These are phyloP conservation scores for Caranx ignobilis DNA, from an alignment of 2,113 vertebrate genomes.

Conservation along the genomic window DNA sequence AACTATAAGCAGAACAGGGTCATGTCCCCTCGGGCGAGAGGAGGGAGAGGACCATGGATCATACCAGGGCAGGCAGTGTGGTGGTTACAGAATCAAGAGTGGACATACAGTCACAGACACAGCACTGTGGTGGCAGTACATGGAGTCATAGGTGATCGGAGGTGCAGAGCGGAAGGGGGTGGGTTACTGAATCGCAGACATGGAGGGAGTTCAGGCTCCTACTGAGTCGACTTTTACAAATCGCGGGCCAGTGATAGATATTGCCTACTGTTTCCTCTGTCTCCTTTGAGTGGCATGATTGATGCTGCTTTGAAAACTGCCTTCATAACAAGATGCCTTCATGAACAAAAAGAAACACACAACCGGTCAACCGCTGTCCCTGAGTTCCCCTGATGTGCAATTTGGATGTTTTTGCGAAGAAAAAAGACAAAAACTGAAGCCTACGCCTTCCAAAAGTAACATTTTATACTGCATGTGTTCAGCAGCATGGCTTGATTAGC, in stretches of 20 bases:
- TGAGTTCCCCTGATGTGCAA: neutral
- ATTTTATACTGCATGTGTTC: conserved; percentile 6
- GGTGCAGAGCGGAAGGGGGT: conserved; percentile 50
- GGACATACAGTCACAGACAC: conserved; percentile 71
- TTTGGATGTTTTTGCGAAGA: neutral
- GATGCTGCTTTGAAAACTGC: conserved; percentile 59
- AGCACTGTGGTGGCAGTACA: conserved; percentile 63
- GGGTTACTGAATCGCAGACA: conserved; percentile 47
- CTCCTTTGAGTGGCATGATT: conserved; percentile 39
- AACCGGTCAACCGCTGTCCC: neutral
- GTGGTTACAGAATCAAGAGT: conserved; percentile 64
- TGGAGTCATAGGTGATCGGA: conserved; percentile 47
- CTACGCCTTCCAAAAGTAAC: neutral
- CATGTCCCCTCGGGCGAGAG: conserved; percentile 58
- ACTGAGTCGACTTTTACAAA: conserved; percentile 26
- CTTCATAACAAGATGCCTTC: conserved; percentile 60
- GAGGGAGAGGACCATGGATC: conserved; percentile 64
- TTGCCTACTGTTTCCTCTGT: conserved; percentile 48
- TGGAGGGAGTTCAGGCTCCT: conserved; percentile 41
- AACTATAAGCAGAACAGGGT: conserved; percentile 76
- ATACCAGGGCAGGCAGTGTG: conserved; percentile 65
- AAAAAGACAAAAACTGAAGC: neutral
- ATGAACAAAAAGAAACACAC: conserved; percentile 6
- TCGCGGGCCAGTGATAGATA: conserved; percentile 25
- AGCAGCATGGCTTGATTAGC: conserved; percentile 11